Conservation (phyloP, 2,113 vertebrate genomes). For the Aegotheles bennettii region DNA sequence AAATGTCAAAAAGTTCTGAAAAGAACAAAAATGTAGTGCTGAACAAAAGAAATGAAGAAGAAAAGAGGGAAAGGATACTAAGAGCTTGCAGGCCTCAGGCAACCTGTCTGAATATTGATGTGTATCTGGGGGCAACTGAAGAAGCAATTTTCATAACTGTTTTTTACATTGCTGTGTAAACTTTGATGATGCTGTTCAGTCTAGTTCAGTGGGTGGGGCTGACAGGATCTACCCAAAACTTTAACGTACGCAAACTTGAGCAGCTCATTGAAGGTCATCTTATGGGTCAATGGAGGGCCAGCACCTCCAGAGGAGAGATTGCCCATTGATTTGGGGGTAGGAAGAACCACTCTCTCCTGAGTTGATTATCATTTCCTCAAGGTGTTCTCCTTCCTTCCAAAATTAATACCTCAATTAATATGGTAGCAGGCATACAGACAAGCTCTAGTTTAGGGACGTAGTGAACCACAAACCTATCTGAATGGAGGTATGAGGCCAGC, state of each 20-base stretch:
- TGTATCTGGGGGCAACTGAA: neutral
- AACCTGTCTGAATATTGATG: neutral
- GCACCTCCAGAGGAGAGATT: neutral
- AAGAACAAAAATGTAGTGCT: neutral
- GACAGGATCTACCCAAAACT: neutral
- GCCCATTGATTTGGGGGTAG: fast-evolving
- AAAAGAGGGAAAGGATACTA: neutral
- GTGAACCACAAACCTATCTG: neutral
- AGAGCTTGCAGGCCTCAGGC: neutral
- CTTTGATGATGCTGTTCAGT: neutral
- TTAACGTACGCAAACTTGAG: neutral
- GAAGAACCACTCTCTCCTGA: neutral
- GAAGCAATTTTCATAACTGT: neutral
- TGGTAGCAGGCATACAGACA: neutral
- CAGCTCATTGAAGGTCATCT: neutral
- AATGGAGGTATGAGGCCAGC: neutral
- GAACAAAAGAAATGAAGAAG: neutral
- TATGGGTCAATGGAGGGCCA: neutral
- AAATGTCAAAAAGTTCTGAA: neutral
- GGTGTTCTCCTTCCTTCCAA: fast-evolving
- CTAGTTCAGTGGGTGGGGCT: neutral
- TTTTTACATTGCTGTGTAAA: neutral
- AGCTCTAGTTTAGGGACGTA: neutral
- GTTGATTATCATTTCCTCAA: neutral
- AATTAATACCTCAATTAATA: neutral